phyloP scores from a whole-genome alignment of 2,797 vertebrate species.

The Thunnus albacares region DNA sequence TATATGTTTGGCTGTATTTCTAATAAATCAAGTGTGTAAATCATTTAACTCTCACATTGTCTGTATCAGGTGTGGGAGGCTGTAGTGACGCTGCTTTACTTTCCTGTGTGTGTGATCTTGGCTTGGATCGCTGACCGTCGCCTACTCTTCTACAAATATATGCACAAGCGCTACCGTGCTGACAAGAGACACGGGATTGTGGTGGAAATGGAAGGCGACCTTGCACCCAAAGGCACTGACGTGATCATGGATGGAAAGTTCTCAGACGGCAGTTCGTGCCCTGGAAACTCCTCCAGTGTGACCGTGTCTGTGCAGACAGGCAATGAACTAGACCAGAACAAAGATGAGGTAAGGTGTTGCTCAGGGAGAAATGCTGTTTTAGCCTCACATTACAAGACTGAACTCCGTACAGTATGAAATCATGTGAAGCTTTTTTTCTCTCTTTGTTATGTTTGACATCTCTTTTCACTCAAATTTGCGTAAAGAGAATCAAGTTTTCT shows the following conservation, averaged over 20 bases:
- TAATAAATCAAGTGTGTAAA: not conserved
- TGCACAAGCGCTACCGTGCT: slow-evolving; percentile 94
- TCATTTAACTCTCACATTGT: not conserved
- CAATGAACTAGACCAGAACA: slow-evolving; percentile 89
- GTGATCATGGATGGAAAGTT: slow-evolving; percentile 89
- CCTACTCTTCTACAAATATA: slow-evolving; percentile 95
- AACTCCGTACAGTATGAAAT: not conserved
- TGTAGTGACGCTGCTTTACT: slow-evolving; percentile 92
- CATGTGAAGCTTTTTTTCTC: not conserved
- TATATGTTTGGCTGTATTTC: not conserved
- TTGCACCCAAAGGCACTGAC: slow-evolving; percentile 89
- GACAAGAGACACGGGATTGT: slow-evolving; percentile 96
- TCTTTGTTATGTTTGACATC: not conserved
- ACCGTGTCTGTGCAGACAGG: slow-evolving; percentile 82
- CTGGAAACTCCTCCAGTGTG: slow-evolving; percentile 76
- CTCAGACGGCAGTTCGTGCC: slow-evolving; percentile 63
- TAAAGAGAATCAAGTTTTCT: not conserved
- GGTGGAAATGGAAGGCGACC: slow-evolving; percentile 93
- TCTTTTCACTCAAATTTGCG: not conserved
- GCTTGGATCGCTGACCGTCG: slow-evolving; percentile 97
- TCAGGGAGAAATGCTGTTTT: not conserved
- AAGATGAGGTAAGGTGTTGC: slow-evolving; percentile 87
- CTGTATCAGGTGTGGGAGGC: slow-evolving; percentile 92
- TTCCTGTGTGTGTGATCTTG: slow-evolving; percentile 94
- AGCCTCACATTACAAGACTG: not conserved